These are phyloP conservation scores for Mesocricetus auratus DNA, from an alignment of 2,113 vertebrate species.

Conservation along the genomic window DNA sequence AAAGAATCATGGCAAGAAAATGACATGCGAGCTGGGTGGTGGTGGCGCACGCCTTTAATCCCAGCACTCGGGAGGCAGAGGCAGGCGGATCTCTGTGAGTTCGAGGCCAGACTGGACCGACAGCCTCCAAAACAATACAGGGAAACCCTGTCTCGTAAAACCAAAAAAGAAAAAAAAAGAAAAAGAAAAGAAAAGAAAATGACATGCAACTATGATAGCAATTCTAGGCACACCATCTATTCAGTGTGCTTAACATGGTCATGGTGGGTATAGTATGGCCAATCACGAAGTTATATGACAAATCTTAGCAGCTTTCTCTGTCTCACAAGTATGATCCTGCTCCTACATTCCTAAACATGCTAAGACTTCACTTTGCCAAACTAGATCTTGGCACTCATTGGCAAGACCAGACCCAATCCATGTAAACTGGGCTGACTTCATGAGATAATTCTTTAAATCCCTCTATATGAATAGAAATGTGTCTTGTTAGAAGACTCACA, in stretches of 20 bases:
- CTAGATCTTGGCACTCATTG: not conserved
- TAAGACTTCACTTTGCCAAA: not conserved
- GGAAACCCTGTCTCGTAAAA: too few relatives aligned
- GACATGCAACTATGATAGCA: not conserved
- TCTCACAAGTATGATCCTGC: not conserved
- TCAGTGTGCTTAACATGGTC: not conserved
- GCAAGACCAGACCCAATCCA: constrained; percentile 45
- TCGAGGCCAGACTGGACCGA: too few relatives aligned
- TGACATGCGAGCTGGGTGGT: too few relatives aligned
- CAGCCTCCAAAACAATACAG: too few relatives aligned
- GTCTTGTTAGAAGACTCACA: constrained; percentile 10
- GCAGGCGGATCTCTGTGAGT: too few relatives aligned
- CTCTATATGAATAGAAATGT: constrained; percentile 40
- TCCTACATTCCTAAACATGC: not conserved
- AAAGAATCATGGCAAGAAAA: not conserved
- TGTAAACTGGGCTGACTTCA: not conserved
- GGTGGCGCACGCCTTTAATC: too few relatives aligned
- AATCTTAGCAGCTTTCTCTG: not conserved
- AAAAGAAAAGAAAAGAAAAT: too few relatives aligned
- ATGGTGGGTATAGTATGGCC: not conserved
- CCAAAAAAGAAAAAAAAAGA: too few relatives aligned
- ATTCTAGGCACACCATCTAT: not conserved
- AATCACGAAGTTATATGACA: not conserved
- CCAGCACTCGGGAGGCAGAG: too few relatives aligned
- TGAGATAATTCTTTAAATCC: not conserved